Base-by-base conservation (phyloP, 2,888 invertebrate species). In the Acrobasis repandana region DNA sequence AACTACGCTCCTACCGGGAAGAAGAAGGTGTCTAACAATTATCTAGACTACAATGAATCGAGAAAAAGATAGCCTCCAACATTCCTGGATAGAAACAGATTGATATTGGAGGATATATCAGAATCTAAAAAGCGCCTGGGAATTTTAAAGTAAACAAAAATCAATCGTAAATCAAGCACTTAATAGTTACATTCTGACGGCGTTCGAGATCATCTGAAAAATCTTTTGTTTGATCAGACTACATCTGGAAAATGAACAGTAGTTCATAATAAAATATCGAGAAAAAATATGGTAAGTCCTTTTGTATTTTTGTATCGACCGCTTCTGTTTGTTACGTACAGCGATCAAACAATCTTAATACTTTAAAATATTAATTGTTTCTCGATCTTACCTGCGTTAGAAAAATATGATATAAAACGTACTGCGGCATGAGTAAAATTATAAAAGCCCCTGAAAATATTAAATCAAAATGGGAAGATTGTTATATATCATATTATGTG, bases 211-310 rank as follows among this genome's bases (percentile, higher is more conserved):
- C 79, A 83, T 84, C 83, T 86, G 85, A 90, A 88, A 86, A 86
- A 86, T 88, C 88, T 88, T 90, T 90, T 90, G 92, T 92, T 91
- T 91, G 90, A 91, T 90, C 90, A 85, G 79, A 84, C 79, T 85
- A 90, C 91, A 90, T 91, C 91, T 91, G 91, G 92, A 90, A 86
- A 85, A 82, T 87, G 86, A 88, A 86, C 90, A 92, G 90, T 88
- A 91, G 90, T 91, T 92, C 90, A 92, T 92, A 90, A 90, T 90
- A 90, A 90, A 90, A 89, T 89, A 90, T 88, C 83, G 88, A 83
- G 87, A 91, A 91, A 89, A 92, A 90, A 90, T 90, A 86, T 85
- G 86, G 85, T 88, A 90, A 91, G 90, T 91, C 92, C 89, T 90
- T 89, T 91, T 90, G 92, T 90, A 90, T 88, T 90, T 89, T 91